phyloP scores from a whole-genome alignment of 2,797 vertebrate species.

The Mormyrops boulengeri region DNA sequence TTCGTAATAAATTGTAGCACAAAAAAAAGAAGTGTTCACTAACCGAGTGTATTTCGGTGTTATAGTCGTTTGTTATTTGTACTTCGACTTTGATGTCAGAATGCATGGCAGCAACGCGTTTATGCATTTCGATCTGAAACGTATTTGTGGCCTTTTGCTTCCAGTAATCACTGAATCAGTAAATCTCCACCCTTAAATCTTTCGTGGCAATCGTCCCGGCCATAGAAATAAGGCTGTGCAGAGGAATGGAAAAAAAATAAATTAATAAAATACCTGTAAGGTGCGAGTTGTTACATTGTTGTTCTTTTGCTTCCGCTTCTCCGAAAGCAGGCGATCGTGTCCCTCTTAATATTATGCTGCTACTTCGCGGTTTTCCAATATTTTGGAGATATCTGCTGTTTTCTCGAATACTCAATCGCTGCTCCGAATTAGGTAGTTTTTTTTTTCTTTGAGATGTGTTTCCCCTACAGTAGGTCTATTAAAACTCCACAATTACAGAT shows the following conservation, averaged over 20 bases:
- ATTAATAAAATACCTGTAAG: not conserved
- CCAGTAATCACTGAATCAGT: not conserved
- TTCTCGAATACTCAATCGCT: not conserved
- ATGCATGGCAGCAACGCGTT: not conserved
- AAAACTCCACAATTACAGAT: not conserved
- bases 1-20: not conserved
- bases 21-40: not conserved
- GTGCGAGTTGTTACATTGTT: not conserved
- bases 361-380: not conserved
- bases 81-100: not conserved
- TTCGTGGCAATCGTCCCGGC: not conserved
- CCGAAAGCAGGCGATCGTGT: not conserved
- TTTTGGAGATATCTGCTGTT: not conserved
- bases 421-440: not conserved
- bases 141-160: not conserved
- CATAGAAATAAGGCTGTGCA: not conserved
- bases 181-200: not conserved
- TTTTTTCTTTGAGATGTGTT: not conserved
- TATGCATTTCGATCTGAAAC: not conserved
- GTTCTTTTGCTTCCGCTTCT: not conserved
- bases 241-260: not conserved
- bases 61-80: not conserved
- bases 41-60: not conserved
- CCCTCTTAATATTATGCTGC: not conserved
- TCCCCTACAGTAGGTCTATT: not conserved